Evolutionary conservation across 2,797 vertebrate species (phyloP), one percentile per base, ranked within the genome.

Genomic region (Schizopygopsis pylzovi): DNA sequence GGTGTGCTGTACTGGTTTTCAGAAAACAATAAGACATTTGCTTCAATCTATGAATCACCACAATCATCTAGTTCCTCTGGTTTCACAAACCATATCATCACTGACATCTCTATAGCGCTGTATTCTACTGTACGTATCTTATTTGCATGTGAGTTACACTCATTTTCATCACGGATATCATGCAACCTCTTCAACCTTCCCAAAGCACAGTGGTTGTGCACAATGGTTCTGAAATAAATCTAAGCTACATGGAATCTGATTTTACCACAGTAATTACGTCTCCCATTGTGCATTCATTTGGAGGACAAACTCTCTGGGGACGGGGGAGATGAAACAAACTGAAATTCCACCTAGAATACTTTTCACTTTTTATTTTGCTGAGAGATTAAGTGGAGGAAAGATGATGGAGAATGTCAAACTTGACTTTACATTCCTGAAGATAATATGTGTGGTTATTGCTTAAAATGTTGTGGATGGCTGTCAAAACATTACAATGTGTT

Each of bases 181-280:
- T 0, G 3, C 15, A 8, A 28, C n/a, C n/a, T 54, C n/a, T 4
- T 56, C 37, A 59, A 33, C 22, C 28, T n/a, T 68, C 20, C 28
- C 33, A 41, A 61, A 61, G 56, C 54, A 25, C 37, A 79, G 54
- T 25, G 54, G 76, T 59, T 78, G 37, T 4, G n/a, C n/a, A n/a
- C n/a, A n/a, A 33, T 65, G 41, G n/a, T 63, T 6, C 59, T 33
- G 11, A 76, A 83, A 83, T 61, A 75, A 22, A 49, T 65, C 13
- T 10, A 79, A 61, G 90, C 81, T 85, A 80, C 18, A 39, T 20
- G 76, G 89, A 84, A 90, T 92, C 70, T 89, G 81, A 82, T 67
- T 85, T 92, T 91, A 79, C 81, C 85, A 71, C 83, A 54, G 84
- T 93, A 92, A 95, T 95, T 94, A 93, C 86, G 85, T 90, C 80